Conservation (phyloP, 2,888 invertebrate species). For the Leistus spinibarbis region DNA sequence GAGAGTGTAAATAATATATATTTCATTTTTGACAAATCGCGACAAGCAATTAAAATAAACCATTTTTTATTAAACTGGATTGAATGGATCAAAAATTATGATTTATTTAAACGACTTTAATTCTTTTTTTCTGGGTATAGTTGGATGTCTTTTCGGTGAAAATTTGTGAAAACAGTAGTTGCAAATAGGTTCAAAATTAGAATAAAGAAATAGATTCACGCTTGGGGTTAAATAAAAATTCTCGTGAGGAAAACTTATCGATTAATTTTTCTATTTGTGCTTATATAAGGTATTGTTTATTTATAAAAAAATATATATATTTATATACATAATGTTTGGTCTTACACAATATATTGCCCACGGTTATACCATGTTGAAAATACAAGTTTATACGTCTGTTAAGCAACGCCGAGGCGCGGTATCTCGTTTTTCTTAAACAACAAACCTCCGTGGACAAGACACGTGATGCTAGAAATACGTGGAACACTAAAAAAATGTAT, state of each 20-base stretch:
- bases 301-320: background rate
- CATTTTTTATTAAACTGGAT: background rate
- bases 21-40: background rate
- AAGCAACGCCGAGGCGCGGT: background rate
- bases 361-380: constrained; percentile 1
- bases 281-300: background rate
- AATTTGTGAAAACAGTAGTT: too few species aligned
- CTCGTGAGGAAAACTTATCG: background rate
- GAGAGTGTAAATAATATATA: background rate
- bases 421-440: background rate
- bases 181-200: too few species aligned
- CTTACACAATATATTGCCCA: constrained; percentile 6
- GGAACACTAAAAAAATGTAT: background rate
- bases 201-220: too few species aligned
- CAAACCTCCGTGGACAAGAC: background rate
- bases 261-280: background rate
- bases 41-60: background rate
- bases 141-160: too few species aligned
- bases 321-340: background rate
- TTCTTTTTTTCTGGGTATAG: background rate
- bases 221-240: too few species aligned
- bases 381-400: constrained; percentile 6
- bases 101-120: too few species aligned
- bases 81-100: too few species aligned
- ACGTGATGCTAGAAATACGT: background rate